Evolutionary conservation across 2,797 vertebrate species (phyloP), one percentile per base, ranked within the genome.

Genomic region (Streptopelia turtur): DNA sequence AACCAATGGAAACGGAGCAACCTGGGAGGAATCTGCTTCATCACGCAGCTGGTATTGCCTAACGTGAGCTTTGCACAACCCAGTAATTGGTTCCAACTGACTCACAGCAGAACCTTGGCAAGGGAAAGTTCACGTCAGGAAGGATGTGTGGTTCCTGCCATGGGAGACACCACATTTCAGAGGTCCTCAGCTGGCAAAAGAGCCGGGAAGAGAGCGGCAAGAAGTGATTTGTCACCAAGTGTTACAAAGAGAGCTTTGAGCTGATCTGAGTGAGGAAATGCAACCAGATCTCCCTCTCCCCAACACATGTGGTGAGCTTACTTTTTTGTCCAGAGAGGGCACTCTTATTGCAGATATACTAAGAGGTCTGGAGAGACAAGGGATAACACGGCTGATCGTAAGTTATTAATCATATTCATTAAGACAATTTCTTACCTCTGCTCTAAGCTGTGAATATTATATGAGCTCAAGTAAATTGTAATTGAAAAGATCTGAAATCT

Each of bases 11-110:
- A 95, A 75, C 0, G 0, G 71, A 93, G 56, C 64, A 96, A 14
- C 83, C 87, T 87, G 49, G 64, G 92, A 89, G 64, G 87, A 95
- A 95, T 96, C 83, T 50, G 64, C 90, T 89, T 75, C 81, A 76
- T 94, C 90, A 35, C 31, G 1, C 90, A 89, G 81, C 93, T 92
- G 93, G 83, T 95, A 47, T 95, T 97, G 95, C 92, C 91, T 53
- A 94, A 95, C 10, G 4, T 50, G 84, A 76, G 92, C 30, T 95
- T 94, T 96, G 90, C 95, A 86, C 90, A 95, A 88, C 61, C 13
- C 45, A 30, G 90, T 31, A 66, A 92, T 89, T 21, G 68, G 45
- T 93, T 95, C 92, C 94, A 89, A 16, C 22, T 95, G 96, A 96
- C 75, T 95, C 93, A 95, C 1, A 13, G 56, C 60, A 30, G 61